Evolutionary conservation across 2,888 invertebrate species (phyloP).

Genomic region (Alentia gelatinosa): DNA sequence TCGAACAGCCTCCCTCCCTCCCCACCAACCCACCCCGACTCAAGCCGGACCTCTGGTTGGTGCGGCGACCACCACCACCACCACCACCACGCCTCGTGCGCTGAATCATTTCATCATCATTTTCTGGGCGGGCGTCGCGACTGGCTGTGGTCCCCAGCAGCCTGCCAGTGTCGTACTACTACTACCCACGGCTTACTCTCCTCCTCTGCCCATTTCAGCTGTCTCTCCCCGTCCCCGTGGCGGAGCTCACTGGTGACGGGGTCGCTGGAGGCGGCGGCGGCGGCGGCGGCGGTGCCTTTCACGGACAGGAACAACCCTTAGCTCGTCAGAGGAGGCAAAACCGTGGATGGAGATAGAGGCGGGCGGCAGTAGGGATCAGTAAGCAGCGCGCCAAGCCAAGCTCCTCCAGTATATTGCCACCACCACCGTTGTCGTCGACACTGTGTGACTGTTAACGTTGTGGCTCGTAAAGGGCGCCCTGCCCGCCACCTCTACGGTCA

Average conservation of each 20-base stretch:
- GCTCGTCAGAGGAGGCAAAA: too few species aligned
- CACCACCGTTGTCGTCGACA: too few species aligned
- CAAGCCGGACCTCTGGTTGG: too few species aligned
- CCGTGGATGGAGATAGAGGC: too few species aligned
- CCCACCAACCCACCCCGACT: not conserved
- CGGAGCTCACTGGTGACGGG: not conserved
- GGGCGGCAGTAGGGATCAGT: not conserved
- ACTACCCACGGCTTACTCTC: too few species aligned
- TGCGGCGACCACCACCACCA: not conserved
- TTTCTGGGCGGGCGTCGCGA: not conserved
- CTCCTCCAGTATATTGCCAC: too few species aligned
- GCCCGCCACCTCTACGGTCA: too few species aligned
- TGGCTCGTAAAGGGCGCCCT: too few species aligned
- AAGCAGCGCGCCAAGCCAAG: too few species aligned
- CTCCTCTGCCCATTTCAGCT: too few species aligned
- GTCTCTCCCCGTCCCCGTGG: not conserved
- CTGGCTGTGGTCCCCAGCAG: not conserved
- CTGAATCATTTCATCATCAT: slow-evolving; percentile 38
- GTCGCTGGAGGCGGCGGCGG: not conserved
- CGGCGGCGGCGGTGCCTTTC: not conserved
- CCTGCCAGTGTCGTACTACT: too few species aligned
- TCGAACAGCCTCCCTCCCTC: not conserved
- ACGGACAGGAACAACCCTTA: not conserved
- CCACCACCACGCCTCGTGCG: not conserved
- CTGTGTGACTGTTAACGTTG: too few species aligned